These are phyloP conservation scores for Luidia sarsii DNA, from an alignment of 53 echinoderm and acorn worm species.

Conservation along the genomic window DNA sequence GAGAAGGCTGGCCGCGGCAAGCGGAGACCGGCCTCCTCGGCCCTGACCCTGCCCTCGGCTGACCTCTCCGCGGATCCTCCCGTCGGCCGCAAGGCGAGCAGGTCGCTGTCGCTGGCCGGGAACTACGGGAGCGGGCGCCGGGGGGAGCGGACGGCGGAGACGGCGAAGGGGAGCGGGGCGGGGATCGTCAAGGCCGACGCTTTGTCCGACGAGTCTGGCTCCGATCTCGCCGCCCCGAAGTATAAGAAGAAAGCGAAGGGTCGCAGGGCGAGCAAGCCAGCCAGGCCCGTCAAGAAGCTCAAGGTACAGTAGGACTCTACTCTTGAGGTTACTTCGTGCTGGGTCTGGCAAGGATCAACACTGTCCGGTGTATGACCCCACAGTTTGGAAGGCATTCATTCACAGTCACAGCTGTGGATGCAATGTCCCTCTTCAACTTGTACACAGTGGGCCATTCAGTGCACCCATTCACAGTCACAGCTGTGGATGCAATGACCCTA, in stretches of 20 bases:
- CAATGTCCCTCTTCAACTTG: too few species aligned
- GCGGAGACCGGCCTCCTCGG: conserved; percentile 8
- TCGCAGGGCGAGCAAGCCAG: neutral
- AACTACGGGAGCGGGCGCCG: neutral
- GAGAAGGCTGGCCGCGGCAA: neutral
- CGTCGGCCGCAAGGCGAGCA: neutral
- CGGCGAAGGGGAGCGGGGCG: neutral
- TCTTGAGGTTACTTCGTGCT: neutral
- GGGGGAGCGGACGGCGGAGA: too few species aligned
- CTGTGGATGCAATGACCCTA: too few species aligned
- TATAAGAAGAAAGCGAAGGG: neutral
- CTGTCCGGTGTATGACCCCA: too few species aligned
- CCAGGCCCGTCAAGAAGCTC: neutral
- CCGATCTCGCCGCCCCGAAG: neutral
- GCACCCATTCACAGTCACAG: too few species aligned
- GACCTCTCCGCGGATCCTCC: neutral
- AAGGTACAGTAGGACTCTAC: conserved; percentile 3
- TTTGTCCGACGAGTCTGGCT: neutral
- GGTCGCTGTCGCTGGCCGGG: conserved; percentile 11
- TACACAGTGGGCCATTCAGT: too few species aligned
- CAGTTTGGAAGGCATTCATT: too few species aligned
- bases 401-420: too few species aligned
- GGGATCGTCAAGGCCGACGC: too few species aligned
- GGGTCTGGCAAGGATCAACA: neutral
- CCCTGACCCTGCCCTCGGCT: neutral